Evolutionary conservation across 2,888 invertebrate species (phyloP), one percentile per base, ranked within the genome.

Genomic region (Chrysopilus asiliformis): DNA sequence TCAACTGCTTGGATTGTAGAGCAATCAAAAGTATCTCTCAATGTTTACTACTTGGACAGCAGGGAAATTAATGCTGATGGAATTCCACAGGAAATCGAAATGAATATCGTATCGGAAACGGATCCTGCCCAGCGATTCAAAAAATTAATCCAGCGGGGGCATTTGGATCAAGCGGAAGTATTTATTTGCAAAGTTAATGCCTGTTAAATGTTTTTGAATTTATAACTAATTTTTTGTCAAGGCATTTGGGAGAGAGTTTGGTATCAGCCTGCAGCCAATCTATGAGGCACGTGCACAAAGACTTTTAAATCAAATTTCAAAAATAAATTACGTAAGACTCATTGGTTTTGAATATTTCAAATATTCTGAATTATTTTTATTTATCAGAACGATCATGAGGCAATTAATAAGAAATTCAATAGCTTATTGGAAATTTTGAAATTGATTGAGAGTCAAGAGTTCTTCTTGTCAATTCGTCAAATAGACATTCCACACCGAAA

Each of bases 101-200:
- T 64, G 55, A 53, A 56, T 45, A 45, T 56, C 18, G 53, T 64
- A 0, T 56, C 57, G 0, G 64, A 64, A 48, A 59, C 60, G 2
- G 55, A 60, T 44, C 64, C 64, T 2, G 51, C 49, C 29, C 56
- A 64, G 45, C 53, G 63, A 4, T 52, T 60, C 5, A 57, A 57
- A 20, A 63, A 62, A 45, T 47, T 64, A 1, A 55, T 64, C 33
- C 50, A 53, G n/a, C 58, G 57, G 28, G 61, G 61, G 4, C 55
- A 56, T 31, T 46, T 63, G 9, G 56, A 61, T 33, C 59, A 63
- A 39, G 64, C 64, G 1, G 64, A 64, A 49, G 58, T 58, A 40
- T 26, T 26, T 19, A 9, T 31, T 32, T 20, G 2, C 8, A 32
- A 32, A 4, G 7, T 9, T 24, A n/a, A 24, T 13, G 10, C 19